Base-by-base conservation (phyloP, 2,113 vertebrate species). In the Opisthocomus hoazin region DNA sequence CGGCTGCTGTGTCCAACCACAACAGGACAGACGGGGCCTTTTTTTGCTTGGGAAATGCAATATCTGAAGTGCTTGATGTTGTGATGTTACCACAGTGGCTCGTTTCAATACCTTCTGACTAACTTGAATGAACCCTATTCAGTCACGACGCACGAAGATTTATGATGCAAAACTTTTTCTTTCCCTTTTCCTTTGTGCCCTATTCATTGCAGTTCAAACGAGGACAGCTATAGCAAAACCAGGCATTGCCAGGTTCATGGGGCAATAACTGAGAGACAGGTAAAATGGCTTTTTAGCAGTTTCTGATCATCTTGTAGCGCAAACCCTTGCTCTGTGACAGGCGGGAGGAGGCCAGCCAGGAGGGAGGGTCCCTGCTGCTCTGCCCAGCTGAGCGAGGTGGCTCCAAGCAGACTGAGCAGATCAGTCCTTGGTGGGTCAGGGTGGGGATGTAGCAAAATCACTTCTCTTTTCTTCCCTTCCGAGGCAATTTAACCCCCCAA, bases 281-380 rank as follows among this genome's bases (percentile, higher is more conserved):
- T 76, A 53, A 75, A 53, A 15, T 1, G 9, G 18, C 23, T 39
- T 53, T n/a, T 65, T 77, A 58, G 43, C 56, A 50, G 19, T 46
- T 85, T 66, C 34, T 46, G 39, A 50, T 58, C 56, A 24, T 12
- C n/a, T 57, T 17, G 23, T 27, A 50, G 51, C 30, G 13, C 56
- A 69, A 50, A 61, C 29, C 36, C 26, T 63, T 1, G 1, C 36
- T 61, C 23, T 32, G 21, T 51, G 30, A 13, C 14, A 46, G 29
- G 9, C 26, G 8, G 12, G 53, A 32, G 57, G 41, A 53, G 43
- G 24, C 53, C 56, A 64, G 37, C 11, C 13, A 18, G 85, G 8
- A 30, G 0, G 2, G 41, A 46, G 15, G n/a, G 36, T 30, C 11
- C 30, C 11, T 13, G 20, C 10, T 0, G 2, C 58, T 30, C 54